These are phyloP conservation scores for Thalassophryne amazonica DNA, from an alignment of 2,797 vertebrate species.

Conservation along the genomic window DNA sequence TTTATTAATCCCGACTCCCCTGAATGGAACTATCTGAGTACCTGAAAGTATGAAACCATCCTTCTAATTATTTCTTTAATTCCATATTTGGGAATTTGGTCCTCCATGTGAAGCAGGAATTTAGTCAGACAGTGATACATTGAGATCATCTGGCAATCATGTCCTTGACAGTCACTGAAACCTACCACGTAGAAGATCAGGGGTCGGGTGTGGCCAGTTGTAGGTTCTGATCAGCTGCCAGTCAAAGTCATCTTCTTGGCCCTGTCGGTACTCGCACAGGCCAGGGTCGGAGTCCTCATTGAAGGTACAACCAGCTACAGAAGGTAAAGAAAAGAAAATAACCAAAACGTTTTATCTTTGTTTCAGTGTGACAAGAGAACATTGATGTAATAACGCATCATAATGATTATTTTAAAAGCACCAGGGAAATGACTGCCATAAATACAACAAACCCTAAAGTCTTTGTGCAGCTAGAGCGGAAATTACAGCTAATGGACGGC, in stretches of 20 bases:
- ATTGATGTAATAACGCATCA: background rate
- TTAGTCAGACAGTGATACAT: too few species aligned
- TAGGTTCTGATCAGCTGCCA: conserved; percentile 89
- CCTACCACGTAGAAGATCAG: conserved; percentile 89
- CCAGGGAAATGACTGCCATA: conserved; percentile 1
- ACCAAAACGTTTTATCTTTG: background rate
- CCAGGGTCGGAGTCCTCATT: conserved; percentile 84
- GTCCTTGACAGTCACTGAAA: background rate
- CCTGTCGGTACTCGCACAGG: conserved; percentile 90
- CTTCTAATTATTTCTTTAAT: too few species aligned
- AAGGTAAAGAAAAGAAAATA: background rate
- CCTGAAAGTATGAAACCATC: too few species aligned
- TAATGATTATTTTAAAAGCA: background rate
- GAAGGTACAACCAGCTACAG: conserved; percentile 89
- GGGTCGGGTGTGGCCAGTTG: conserved; percentile 77
- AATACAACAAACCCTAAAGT: conserved; percentile 29
- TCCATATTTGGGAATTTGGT: too few species aligned
- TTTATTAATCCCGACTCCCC: too few species aligned
- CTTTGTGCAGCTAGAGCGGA: conserved; percentile 32
- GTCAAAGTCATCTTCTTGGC: conserved; percentile 90
- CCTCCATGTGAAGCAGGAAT: too few species aligned
- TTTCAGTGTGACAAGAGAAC: background rate
- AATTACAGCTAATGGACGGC: conserved; percentile 58
- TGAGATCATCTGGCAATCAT: too few species aligned
- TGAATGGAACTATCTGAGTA: too few species aligned